These are phyloP conservation scores for Acleris literana DNA, from an alignment of 2,888 invertebrate genomes.

Conservation along the genomic window DNA sequence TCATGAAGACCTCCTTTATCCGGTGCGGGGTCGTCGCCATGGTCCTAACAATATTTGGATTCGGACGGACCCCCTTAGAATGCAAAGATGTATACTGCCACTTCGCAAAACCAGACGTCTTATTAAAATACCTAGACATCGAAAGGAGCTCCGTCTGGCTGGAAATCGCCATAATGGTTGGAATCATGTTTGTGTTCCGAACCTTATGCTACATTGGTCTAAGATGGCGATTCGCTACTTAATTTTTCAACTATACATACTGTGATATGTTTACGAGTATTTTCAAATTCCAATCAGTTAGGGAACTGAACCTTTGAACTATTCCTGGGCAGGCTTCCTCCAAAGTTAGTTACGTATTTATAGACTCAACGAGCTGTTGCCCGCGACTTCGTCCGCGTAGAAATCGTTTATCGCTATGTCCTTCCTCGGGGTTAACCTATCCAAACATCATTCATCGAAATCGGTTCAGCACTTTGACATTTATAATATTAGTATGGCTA, in stretches of 20 bases:
- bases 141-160: slow-evolving; percentile 82
- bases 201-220: slow-evolving; percentile 83
- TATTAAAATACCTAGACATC: slow-evolving; percentile 84
- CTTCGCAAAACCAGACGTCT: slow-evolving; percentile 85
- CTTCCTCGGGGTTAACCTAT: too few relatives aligned
- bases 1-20: slow-evolving; percentile 87
- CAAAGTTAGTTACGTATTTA: too few relatives aligned
- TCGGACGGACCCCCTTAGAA: slow-evolving; percentile 80
- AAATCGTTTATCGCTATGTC: too few relatives aligned
- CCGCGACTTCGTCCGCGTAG: too few relatives aligned
- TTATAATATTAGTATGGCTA: too few relatives aligned
- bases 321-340: neutral
- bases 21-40: slow-evolving; percentile 86
- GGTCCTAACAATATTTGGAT: slow-evolving; percentile 85
- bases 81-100: slow-evolving; percentile 86
- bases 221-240: slow-evolving; percentile 79
- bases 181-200: slow-evolving; percentile 82
- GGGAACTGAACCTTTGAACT: neutral
- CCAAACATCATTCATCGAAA: too few relatives aligned
- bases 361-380: too few relatives aligned
- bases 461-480: too few relatives aligned
- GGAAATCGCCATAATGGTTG: slow-evolving; percentile 80
- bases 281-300: slow-evolving; percentile 9
- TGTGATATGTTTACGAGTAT: slow-evolving; percentile 42
- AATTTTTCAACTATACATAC: slow-evolving; percentile 44